Evolutionary conservation across 1,140 invertebrate genomes (phyloP).

Genomic region (Acyrthosiphon pisum): DNA sequence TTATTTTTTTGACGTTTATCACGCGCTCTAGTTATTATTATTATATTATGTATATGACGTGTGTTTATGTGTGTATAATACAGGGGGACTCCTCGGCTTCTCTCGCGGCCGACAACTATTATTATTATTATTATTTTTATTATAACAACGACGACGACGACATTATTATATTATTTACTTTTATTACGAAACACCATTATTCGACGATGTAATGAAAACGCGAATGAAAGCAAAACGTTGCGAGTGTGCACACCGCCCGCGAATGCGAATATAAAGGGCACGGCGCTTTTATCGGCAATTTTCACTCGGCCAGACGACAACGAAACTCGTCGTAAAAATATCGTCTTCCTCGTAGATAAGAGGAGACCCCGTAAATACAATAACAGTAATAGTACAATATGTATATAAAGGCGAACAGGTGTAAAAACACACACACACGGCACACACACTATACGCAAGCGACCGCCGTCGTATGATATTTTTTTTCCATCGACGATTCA

Average conservation of each 20-base stretch:
- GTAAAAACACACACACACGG: neutral
- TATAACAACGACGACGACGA: neutral
- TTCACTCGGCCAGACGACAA: neutral
- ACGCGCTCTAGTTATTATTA: neutral
- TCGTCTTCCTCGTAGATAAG: neutral
- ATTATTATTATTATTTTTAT: neutral
- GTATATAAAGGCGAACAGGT: neutral
- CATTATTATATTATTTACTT: constrained; percentile 49
- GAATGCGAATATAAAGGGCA: neutral
- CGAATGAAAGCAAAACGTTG: constrained; percentile 36
- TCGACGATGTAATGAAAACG: constrained; percentile 42
- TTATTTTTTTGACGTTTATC: constrained; percentile 42
- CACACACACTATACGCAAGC: neutral
- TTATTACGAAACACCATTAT: constrained; percentile 56
- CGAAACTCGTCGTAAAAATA: constrained; percentile 19
- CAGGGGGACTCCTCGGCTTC: neutral
- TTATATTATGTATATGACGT: neutral
- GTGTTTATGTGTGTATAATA: neutral
- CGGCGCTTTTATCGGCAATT: constrained; percentile 24
- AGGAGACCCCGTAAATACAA: neutral
- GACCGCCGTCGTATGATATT: neutral
- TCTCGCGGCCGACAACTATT: neutral
- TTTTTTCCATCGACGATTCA: neutral
- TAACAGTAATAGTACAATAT: neutral
- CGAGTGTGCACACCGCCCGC: neutral